Base-by-base conservation (phyloP, 2,113 vertebrate genomes). In the Barbus barbus region DNA sequence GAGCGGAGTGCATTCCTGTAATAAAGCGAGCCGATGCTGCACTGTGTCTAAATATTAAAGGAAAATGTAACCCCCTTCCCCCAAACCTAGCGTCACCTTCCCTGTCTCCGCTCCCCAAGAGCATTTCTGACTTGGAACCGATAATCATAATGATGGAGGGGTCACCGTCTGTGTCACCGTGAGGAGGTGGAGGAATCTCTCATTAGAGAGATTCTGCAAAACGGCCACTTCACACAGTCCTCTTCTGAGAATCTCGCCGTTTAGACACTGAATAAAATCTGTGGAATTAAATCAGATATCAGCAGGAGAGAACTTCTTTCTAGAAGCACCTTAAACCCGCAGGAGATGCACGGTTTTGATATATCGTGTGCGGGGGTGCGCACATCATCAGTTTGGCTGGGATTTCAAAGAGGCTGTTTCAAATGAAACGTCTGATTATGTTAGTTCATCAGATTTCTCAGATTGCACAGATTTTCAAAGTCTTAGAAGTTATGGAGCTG, bases 141-240 rank as follows among this genome's bases (percentile, higher is more conserved):
- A 71, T 71, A 82, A 71, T 82, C 80, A 26, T 72, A 82, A 71
- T 53, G 48, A 71, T n/a, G 78, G 46, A 82, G 53, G 22, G 80
- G 65, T 82, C 80, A 82, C 7, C 20, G 28, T 56, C 65, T 72
- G 65, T 82, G 80, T 56, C 28, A 51, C 46, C 13, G 11, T 33
- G 80, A 82, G 41, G 11, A 22, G 60, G 78, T 28, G 60, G 58
- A 22, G 24, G 60, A 48, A 51, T 71, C 65, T 71, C 79, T 82
- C 80, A 82, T 82, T 71, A 81, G 78, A 33, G 41, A 5, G 5
- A n/a, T n/a, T 65, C 16, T 28, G 24, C 41, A 67, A 81, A 67
- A 67, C 26, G 61, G 78, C 9, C 41, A 14, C 41, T 81, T 81
- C 78, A 81, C 61, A 67, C 26, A 4, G 31, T 48, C 26, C 60